Percentiles rank a stretch among this genome's conserved stretches.
Evolutionary conservation across 1,140 invertebrate species (phyloP).

Genomic region (Drosophila asahinai): DNA sequence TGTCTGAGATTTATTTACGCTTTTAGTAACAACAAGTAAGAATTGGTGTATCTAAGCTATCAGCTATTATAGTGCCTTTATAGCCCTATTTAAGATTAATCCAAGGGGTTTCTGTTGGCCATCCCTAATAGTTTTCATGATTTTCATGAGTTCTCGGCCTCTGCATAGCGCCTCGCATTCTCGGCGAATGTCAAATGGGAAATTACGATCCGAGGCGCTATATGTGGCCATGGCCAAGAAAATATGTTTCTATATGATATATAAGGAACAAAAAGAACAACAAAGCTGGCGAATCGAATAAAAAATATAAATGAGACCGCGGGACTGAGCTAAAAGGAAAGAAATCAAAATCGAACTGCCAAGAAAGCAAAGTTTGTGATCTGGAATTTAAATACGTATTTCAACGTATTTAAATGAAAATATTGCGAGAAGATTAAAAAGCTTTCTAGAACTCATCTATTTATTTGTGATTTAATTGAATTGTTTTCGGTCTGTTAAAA

Average conservation of each 20-base stretch:
- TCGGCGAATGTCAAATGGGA: conserved; percentile 57
- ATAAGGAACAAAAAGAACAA: conserved; percentile 14
- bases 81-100: background rate
- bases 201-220: conserved; percentile 39
- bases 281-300: conserved; percentile 41
- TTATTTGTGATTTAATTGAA: conserved; percentile 83
- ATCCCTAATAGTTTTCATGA: conserved; percentile 39
- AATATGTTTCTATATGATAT: conserved; percentile 34
- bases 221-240: conserved; percentile 55
- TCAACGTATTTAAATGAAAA: conserved; percentile 26
- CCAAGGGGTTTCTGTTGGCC: background rate
- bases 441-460: conserved; percentile 70
- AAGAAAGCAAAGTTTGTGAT: conserved; percentile 2
- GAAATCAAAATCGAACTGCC: conserved; percentile 41
- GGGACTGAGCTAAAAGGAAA: conserved; percentile 10
- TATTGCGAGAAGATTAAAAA: conserved; percentile 59
- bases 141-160: conserved; percentile 32
- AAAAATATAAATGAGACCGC: conserved; percentile 49
- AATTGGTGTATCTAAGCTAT: no score
- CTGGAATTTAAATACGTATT: conserved; percentile 13
- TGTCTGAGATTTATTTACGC: no score
- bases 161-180: conserved; percentile 26
- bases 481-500: conserved; percentile 70
- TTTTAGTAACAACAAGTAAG: no score
- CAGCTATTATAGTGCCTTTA: conserved; percentile 6